Base-by-base conservation (phyloP, 1,140 invertebrate genomes). In the Caligus rogercresseyi region DNA sequence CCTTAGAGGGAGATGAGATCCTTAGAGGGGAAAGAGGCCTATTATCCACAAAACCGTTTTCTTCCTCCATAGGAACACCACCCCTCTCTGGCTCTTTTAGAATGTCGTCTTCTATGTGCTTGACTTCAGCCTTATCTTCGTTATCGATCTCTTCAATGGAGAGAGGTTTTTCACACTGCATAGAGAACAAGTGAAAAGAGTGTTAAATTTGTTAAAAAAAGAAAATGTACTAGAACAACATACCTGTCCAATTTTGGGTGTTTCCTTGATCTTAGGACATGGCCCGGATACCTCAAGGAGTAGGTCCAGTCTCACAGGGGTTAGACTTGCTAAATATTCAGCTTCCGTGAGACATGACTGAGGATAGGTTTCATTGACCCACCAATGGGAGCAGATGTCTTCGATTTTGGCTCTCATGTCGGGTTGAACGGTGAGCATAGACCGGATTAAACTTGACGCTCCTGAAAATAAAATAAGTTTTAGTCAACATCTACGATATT, bases 341-440 rank as follows among this genome's bases (percentile, higher is more conserved):
- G 89, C 86, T 62, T 88, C 79, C 61, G 87, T 85, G 54, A 92
- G 75, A 72, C 91, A 92, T 51, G 81, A 85, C 53, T 83, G 79
- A 57, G 83, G 80, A 69, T 88, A 89, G 11, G 84, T 87, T 67
- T 86, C 79, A 74, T 98, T 96, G 52, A 97, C 74, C 82, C 82
- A 84, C 86, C 87, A 87, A 76, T 98, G 89, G 20, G 81, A 81
- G 70, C 93, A 94, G 51, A 98, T 93, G 71, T 89, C 89, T 66
- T 87, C 83, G 66, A 98, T 91, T 66, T 87, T 88, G 3, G 93
- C 89, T 68, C 95, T 77, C 69, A 86, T 82, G 16, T 80, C 75
- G 0, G 93, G 89, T 70, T 88, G 86, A 0, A 96, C 90, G 0
- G 88, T 91, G 60, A 98, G 75, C 83, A 98, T 89, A 61, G 89